Base-by-base conservation (phyloP, 2,888 invertebrate species). In the Phyllotreta cruciferae region DNA sequence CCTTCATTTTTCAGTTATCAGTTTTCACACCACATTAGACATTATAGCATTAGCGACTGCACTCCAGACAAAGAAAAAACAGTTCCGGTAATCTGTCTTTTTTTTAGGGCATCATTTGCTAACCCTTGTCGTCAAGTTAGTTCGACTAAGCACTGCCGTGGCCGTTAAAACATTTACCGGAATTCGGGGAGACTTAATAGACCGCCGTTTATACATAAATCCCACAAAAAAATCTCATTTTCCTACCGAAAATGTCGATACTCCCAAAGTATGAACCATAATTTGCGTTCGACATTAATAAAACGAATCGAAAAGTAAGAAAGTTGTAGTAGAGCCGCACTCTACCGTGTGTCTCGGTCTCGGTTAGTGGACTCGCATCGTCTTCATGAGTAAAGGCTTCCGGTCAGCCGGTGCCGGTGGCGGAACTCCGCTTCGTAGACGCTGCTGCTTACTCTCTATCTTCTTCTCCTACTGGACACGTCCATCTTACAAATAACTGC, bases 321-420 rank as follows among this genome's bases (percentile, higher is more conserved):
- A 60, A 64, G 56, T 56, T 44, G 60, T 49, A 60, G 63, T 55
- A 52, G 64, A 63, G 52, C 44, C 49, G 60, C 60, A 60, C 52
- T 60, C 60, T 60, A 60, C 60, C 58, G 63, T 53, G 63, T 58
- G 53, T 57, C 54, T 63, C 56, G 57, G 63, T 63, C 56, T 61
- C 64, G 64, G 64, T 61, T 37, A 61, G 64, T 61, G 61, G 61
- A 64, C 64, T 64, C 52, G 64, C 60, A 57, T 42, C 61, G 60
- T 61, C 64, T 64, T 61, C 61, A 62, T 61, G 60, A 61, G 61
- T 64, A 56, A 60, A 62, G 61, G 64, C 61, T 61, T 64, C 64
- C 64, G 64, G 64, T 64, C 64, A 64, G 64, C 64, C 64, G 64
- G 52, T 60, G 41, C 37, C 52, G 52, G 56, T 64, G 41, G 64